Conservation (phyloP, 2,797 vertebrate genomes). For the Tokudaia tokunoshimensis region DNA sequence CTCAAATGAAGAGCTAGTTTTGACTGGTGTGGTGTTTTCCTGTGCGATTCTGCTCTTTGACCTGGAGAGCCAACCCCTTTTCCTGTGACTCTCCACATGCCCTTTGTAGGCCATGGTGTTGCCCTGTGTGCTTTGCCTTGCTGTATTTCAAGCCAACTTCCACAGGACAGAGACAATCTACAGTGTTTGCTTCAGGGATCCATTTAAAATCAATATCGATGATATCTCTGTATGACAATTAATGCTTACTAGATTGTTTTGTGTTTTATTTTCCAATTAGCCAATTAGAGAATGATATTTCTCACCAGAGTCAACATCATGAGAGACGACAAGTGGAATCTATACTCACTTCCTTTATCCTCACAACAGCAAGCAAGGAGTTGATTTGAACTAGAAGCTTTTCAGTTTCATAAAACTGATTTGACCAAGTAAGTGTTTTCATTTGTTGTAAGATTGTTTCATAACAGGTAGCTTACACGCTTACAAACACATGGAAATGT, state of each 20-base stretch:
- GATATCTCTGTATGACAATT: not conserved
- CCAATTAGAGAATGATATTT: not conserved
- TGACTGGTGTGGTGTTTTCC: not conserved
- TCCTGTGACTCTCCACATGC: not conserved
- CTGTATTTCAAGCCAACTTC: not conserved
- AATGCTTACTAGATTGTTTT: not conserved
- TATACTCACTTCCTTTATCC: not conserved
- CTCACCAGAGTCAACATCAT: not conserved
- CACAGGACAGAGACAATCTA: not conserved
- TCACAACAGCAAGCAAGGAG: not conserved
- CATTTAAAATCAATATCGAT: constrained; percentile 2
- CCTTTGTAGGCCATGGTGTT: no score
- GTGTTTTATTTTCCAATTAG: constrained; percentile 43
- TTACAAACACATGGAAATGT: constrained; percentile 26
- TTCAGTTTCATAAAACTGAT: constrained; percentile 29
- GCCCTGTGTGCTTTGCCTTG: not conserved
- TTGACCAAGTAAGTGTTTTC: not conserved
- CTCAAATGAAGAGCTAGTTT: not conserved
- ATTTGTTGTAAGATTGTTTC: constrained; percentile 23
- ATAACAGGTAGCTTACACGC: not conserved
- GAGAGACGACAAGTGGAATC: not conserved
- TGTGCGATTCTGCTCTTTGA: not conserved
- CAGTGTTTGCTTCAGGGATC: not conserved
- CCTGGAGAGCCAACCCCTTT: not conserved
- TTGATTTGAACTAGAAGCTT: constrained; percentile 18